Evolutionary conservation across 2,113 vertebrate species (phyloP).

Genomic region (Syrmaticus mikado): DNA sequence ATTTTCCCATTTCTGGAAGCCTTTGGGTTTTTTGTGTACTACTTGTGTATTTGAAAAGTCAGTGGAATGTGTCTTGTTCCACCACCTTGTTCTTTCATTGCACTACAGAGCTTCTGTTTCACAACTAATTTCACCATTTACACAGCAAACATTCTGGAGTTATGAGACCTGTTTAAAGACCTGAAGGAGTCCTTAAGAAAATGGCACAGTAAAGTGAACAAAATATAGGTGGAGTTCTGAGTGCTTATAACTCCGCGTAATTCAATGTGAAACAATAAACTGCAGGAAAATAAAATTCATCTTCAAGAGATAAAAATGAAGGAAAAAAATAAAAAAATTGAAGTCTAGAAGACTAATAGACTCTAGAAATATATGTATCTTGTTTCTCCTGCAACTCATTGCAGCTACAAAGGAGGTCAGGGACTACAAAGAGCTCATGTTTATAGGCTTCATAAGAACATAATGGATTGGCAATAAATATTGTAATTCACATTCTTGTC

Average conservation of each 20-base stretch:
- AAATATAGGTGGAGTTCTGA: no score
- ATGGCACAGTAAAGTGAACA: neutral
- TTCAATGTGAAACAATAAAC: neutral
- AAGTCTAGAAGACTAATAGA: neutral
- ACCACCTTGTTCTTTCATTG: neutral
- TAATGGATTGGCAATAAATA: neutral
- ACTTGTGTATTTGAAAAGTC: neutral
- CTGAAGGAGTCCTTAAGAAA: neutral
- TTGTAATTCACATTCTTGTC: neutral
- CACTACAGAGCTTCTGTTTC: neutral
- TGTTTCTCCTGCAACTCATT: neutral
- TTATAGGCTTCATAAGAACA: neutral
- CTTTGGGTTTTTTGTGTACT: neutral
- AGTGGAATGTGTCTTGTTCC: neutral
- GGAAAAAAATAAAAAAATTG: neutral
- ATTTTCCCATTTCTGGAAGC: neutral
- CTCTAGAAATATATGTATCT: neutral
- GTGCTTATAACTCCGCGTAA: neutral
- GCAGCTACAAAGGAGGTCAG: neutral
- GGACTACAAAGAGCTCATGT: neutral
- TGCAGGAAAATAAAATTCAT: neutral
- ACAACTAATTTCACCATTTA: neutral
- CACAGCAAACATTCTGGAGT: neutral
- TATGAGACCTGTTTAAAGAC: accelerated
- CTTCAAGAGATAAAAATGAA: neutral